phyloP scores from a whole-genome alignment of 1,140 invertebrate species.

The Sycophila sp. region DNA sequence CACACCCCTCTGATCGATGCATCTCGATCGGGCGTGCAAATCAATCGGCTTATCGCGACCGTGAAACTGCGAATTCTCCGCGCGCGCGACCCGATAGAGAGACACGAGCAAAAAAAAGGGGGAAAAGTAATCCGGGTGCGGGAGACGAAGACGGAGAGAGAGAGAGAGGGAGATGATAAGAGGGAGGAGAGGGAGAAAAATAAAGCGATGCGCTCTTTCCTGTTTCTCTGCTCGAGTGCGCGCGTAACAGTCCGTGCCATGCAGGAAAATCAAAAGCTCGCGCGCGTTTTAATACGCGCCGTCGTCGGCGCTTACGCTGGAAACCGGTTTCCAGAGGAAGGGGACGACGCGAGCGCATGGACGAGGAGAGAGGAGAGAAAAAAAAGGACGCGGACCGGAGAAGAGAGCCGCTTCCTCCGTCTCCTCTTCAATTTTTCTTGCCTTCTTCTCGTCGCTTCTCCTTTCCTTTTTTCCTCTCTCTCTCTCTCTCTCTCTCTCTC shows the following conservation, averaged over 20 bases:
- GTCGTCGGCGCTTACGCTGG: background rate
- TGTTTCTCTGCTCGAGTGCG: constrained; percentile 31
- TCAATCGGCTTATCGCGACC: too few species aligned
- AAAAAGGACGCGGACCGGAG: background rate
- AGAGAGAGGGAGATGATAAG: background rate
- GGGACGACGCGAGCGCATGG: background rate
- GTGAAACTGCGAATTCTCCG: too few species aligned
- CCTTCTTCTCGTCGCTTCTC: background rate
- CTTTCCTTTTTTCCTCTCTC: background rate
- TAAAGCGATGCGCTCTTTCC: constrained; percentile 24
- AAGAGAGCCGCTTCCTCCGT: background rate
- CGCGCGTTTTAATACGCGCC: constrained; percentile 31
- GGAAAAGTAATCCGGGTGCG: background rate
- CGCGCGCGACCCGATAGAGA: too few species aligned
- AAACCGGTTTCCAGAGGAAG: constrained; percentile 18
- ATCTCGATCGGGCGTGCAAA: too few species aligned
- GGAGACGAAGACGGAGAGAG: background rate
- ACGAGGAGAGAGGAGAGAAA: background rate
- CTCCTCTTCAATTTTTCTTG: background rate
- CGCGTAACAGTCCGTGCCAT: constrained; percentile 35
- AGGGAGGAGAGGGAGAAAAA: background rate
- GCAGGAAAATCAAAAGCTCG: constrained; percentile 40
- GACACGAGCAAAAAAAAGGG: background rate
- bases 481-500: too few species aligned
- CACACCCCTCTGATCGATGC: too few species aligned